These are phyloP conservation scores for Drosophila suzukii DNA, from an alignment of 1,140 invertebrate genomes.

Conservation along the genomic window DNA sequence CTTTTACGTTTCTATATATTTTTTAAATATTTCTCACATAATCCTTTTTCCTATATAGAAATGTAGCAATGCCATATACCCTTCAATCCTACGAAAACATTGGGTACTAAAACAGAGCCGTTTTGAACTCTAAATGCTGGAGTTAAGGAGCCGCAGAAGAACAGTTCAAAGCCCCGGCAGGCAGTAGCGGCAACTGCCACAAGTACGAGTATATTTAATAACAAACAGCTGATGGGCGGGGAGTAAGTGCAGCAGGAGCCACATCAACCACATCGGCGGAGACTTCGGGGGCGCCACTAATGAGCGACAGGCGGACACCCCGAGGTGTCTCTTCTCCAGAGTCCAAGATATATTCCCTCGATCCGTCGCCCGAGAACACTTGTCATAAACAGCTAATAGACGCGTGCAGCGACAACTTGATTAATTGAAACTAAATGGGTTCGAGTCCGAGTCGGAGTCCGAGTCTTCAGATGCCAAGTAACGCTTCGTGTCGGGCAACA, in stretches of 20 bases:
- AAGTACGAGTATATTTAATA: conserved; percentile 53
- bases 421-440: conserved; percentile 78
- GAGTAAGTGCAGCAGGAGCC: conserved; percentile 6
- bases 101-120: background rate
- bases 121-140: conserved; percentile 1
- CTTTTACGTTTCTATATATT: too few species aligned
- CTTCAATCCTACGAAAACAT: background rate
- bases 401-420: conserved; percentile 77
- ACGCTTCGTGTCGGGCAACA: conserved; percentile 42
- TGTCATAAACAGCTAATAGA: conserved; percentile 80
- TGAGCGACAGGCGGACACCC: conserved; percentile 50
- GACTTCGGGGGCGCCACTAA: conserved; percentile 69
- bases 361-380: conserved; percentile 16
- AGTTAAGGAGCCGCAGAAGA: background rate
- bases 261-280: conserved; percentile 8
- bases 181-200: conserved; percentile 72
- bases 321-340: conserved; percentile 6
- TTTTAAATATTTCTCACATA: too few species aligned
- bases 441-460: conserved; percentile 19
- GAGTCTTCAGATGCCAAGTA: conserved; percentile 10
- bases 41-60: too few species aligned
- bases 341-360: conserved; percentile 18
- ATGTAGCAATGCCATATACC: background rate
- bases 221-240: conserved; percentile 6
- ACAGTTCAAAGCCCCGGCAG: conserved; percentile 39